Evolutionary conservation across 2,888 invertebrate species (phyloP).

Genomic region (Cephus rjabovi): DNA sequence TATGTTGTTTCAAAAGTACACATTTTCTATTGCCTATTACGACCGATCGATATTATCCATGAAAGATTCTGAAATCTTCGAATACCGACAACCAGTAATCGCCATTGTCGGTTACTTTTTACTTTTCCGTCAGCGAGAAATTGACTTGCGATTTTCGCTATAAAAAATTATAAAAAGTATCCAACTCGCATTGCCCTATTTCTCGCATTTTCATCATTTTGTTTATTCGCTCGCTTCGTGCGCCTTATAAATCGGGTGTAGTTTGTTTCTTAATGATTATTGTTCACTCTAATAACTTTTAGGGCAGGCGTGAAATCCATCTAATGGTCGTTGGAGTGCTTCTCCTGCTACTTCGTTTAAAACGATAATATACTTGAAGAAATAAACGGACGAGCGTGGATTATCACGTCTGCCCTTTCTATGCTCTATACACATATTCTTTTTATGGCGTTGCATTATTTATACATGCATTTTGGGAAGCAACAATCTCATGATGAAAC

Average conservation of each 20-base stretch:
- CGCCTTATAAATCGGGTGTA: neutral
- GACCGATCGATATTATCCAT: neutral
- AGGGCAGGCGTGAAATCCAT: neutral
- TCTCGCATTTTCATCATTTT: neutral
- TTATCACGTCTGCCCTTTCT: neutral
- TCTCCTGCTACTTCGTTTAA: neutral
- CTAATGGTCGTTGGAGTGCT: neutral
- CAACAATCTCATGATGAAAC: neutral
- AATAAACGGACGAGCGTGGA: neutral
- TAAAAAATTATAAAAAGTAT: constrained; percentile 9
- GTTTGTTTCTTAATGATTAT: neutral
- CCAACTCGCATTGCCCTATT: neutral
- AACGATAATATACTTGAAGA: neutral
- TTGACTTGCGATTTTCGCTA: neutral
- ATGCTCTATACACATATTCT: neutral
- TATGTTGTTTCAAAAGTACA: neutral
- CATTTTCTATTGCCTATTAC: neutral
- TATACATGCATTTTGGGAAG: neutral
- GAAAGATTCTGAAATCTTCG: neutral
- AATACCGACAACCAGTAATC: neutral
- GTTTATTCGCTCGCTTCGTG: neutral
- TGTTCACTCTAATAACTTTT: neutral
- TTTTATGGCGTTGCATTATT: neutral
- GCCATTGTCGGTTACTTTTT: neutral
- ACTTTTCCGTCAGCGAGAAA: neutral